phyloP scores from a whole-genome alignment of 2,113 vertebrate genomes.

The Burhinus oedicnemus region DNA sequence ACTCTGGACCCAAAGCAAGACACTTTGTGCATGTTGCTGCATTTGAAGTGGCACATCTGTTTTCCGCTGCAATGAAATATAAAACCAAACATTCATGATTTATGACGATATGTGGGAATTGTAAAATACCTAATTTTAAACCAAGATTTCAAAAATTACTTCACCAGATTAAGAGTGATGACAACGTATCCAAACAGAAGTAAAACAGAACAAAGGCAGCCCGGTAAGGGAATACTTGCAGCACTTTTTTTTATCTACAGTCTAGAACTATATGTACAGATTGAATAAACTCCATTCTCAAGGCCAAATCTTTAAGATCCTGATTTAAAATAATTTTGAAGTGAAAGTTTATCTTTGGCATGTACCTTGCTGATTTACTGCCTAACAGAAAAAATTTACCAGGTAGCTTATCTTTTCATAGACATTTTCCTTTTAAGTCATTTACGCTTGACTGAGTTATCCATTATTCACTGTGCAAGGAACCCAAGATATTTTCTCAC shows the following conservation, averaged over 20 bases:
- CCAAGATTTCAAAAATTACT: constrained; percentile 33
- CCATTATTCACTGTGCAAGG: constrained; percentile 29
- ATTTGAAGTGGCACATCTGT: constrained; percentile 82
- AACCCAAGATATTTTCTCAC: constrained; percentile 53
- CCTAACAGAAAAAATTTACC: background rate
- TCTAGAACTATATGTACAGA: background rate
- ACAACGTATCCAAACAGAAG: constrained; percentile 4
- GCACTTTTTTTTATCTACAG: background rate
- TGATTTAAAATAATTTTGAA: background rate
- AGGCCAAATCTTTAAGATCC: background rate
- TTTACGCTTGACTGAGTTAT: constrained; percentile 17
- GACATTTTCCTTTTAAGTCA: constrained; percentile 24
- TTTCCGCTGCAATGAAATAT: constrained; percentile 81
- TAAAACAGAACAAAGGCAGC: background rate
- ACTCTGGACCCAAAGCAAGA: constrained; percentile 88
- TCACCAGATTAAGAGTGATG: constrained; percentile 30
- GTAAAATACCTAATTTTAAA: constrained; percentile 55
- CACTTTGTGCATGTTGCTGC: constrained; percentile 86
- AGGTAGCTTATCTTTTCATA: constrained; percentile 23
- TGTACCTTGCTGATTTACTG: background rate
- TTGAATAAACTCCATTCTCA: background rate
- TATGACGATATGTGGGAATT: background rate
- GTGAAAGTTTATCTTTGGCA: background rate
- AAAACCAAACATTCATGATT: constrained; percentile 46
- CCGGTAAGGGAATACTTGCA: background rate